Percentiles rank a stretch among this genome's conserved stretches.
phyloP scores from a whole-genome alignment of 2,797 vertebrate genomes.

The Cirrhinus mrigala region DNA sequence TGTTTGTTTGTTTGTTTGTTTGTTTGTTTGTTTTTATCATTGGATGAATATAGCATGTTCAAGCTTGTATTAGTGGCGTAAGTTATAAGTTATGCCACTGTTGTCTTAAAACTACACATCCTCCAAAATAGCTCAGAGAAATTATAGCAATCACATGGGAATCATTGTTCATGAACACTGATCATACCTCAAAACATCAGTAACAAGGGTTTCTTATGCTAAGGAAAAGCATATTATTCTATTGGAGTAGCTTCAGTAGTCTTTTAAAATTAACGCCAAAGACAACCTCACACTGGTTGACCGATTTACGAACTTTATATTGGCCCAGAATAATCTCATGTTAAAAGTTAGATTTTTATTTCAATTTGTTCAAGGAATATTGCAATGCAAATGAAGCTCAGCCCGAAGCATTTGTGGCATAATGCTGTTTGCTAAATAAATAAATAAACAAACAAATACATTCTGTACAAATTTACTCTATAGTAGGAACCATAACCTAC shows the following conservation, averaged over 20 bases:
- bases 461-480: not conserved
- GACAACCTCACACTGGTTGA: not conserved
- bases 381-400: not conserved
- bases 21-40: not conserved
- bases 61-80: constrained; percentile 76
- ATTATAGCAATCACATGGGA: constrained; percentile 73
- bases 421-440: not conserved
- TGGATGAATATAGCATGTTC: constrained; percentile 70
- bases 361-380: not conserved
- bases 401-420: not conserved
- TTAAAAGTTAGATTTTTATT: not conserved
- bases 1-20: no score
- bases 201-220: not conserved
- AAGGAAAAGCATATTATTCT: constrained; percentile 12
- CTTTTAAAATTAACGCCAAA: not conserved
- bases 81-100: constrained; percentile 82
- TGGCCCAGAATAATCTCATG: not conserved
- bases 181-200: not conserved
- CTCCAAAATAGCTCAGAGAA: constrained; percentile 84
- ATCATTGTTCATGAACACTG: constrained; percentile 66
- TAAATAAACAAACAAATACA: not conserved
- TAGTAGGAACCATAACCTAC: not conserved
- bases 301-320: not conserved
- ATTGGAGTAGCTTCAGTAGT: not conserved
- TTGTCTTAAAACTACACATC: constrained; percentile 82